phyloP scores from a whole-genome alignment of 2,888 invertebrate species.

The Pseudolycoriella hygida region DNA sequence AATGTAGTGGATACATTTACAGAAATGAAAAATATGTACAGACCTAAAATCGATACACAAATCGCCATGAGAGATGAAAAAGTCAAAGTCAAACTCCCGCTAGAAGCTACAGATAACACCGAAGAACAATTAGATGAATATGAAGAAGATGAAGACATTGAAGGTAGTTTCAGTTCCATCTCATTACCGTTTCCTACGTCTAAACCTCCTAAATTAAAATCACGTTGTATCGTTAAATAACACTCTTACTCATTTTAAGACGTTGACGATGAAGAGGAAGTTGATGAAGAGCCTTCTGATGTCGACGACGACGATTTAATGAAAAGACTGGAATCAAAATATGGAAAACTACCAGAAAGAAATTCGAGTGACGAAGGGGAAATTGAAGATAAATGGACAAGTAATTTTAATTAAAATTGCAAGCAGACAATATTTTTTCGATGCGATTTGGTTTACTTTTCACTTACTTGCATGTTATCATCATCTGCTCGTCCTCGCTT shows the following conservation, averaged over 20 bases:
- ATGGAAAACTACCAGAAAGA: conserved; percentile 44
- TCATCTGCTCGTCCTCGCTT: no score
- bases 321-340: conserved; percentile 52
- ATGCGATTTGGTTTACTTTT: no score
- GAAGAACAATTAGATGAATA: conserved; percentile 15
- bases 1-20: conserved; percentile 21
- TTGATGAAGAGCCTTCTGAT: conserved; percentile 34
- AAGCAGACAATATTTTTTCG: no score
- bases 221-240: conserved; percentile 10
- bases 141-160: conserved; percentile 18
- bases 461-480: no score
- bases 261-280: conserved; percentile 24
- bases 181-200: no score
- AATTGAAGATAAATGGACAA: conserved; percentile 23
- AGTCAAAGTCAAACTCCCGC: not conserved
- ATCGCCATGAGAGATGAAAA: not conserved
- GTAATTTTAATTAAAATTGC: conserved; percentile 15
- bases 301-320: conserved; percentile 53
- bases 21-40: conserved; percentile 6
- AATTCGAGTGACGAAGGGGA: conserved; percentile 24
- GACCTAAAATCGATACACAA: conserved; percentile 5
- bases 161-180: no score
- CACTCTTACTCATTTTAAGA: no score
- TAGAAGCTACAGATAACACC: not conserved
- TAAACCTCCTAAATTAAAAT: not conserved